Conservation (phyloP, 2,888 invertebrate genomes). For the Agonum fuliginosum region DNA sequence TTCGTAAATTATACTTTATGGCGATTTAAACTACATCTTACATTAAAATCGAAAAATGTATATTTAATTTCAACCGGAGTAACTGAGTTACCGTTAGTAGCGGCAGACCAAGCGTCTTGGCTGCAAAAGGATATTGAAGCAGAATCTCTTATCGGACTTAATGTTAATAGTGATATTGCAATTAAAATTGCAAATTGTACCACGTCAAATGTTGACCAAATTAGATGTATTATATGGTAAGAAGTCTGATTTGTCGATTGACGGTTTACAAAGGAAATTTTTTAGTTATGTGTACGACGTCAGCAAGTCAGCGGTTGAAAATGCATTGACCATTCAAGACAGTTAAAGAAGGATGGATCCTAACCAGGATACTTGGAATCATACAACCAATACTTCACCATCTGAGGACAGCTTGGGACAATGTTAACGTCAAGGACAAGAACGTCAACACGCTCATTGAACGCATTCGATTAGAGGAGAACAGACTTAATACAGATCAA, state of each 20-base stretch:
- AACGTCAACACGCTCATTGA: slow-evolving; percentile 44
- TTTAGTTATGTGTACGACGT: slow-evolving; percentile 15
- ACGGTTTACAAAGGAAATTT: slow-evolving; percentile 14
- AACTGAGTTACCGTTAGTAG: background rate
- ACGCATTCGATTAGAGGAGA: slow-evolving; percentile 55
- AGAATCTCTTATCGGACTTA: slow-evolving; percentile 30
- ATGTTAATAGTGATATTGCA: slow-evolving; percentile 27
- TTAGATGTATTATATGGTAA: slow-evolving; percentile 8
- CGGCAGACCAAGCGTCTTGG: background rate
- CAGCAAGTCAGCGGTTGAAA: slow-evolving; percentile 1
- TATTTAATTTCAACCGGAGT: background rate
- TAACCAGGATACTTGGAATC: slow-evolving; percentile 20
- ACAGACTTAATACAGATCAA: slow-evolving; percentile 48
- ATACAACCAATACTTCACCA: slow-evolving; percentile 6
- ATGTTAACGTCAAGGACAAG: background rate
- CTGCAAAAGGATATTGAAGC: slow-evolving; percentile 27
- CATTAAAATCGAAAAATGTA: slow-evolving; percentile 59
- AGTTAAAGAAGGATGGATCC: slow-evolving; percentile 10
- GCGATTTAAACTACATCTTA: slow-evolving; percentile 63
- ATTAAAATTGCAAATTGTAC: slow-evolving; percentile 27
- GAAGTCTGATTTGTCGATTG: slow-evolving; percentile 25
- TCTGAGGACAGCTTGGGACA: slow-evolving; percentile 35
- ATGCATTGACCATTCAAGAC: background rate
- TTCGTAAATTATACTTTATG: slow-evolving; percentile 63
- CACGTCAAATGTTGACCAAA: slow-evolving; percentile 1